Evolutionary conservation across 2,888 invertebrate species (phyloP).

Genomic region (Galerucella nymphaeae): DNA sequence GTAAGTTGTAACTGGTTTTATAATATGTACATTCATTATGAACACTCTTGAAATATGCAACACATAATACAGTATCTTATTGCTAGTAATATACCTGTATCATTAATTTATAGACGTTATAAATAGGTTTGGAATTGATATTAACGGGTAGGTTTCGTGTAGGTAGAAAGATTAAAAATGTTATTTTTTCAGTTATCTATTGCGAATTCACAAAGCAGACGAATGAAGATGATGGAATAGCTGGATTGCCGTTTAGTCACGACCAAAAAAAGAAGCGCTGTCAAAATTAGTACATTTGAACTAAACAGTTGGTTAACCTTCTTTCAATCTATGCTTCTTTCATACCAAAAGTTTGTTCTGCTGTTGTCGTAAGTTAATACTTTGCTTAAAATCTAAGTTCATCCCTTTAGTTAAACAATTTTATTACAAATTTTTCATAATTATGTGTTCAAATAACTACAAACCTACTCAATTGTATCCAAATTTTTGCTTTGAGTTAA

Average conservation of each 20-base stretch:
- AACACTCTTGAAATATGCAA: no score
- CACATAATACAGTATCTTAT: no score
- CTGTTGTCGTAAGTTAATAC: constrained; percentile 57
- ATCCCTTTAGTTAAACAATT: constrained; percentile 44
- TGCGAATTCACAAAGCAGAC: no score
- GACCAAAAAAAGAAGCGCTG: constrained; percentile 12
- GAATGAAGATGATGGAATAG: no score
- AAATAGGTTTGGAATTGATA: no score
- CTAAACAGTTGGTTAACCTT: background rate
- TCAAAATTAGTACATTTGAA: background rate
- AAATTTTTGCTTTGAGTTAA: constrained; percentile 8
- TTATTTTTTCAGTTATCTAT: no score
- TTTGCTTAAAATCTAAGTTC: constrained; percentile 51
- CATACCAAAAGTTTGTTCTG: constrained; percentile 53
- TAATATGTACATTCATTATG: no score
- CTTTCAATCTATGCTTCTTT: constrained; percentile 41
- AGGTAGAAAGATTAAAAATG: no score
- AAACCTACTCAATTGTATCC: background rate
- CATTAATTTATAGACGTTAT: no score
- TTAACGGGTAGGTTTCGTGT: no score
- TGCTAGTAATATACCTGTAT: no score
- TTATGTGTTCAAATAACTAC: constrained; percentile 9
- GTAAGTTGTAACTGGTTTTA: no score
- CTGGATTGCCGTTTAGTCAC: background rate
- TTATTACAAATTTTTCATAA: constrained; percentile 13